phyloP scores from a whole-genome alignment of 1,140 invertebrate species.

The Hycleus cichorii region DNA sequence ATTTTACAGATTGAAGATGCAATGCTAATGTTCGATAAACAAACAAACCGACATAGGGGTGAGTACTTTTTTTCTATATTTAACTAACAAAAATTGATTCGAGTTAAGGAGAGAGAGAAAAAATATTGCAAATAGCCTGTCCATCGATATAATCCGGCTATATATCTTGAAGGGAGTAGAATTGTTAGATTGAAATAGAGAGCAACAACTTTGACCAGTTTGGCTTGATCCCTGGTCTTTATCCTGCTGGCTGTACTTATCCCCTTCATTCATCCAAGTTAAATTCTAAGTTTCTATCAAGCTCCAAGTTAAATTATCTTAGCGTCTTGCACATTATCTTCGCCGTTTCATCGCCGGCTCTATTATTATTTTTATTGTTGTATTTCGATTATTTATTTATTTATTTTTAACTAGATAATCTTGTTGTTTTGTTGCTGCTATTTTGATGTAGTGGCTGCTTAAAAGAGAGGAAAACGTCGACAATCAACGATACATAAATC shows the following conservation, averaged over 20 bases:
- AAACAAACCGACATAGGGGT: constrained; percentile 99
- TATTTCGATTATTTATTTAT: too few relatives aligned
- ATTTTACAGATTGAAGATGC: constrained; percentile 96
- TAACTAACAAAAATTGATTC: too few relatives aligned
- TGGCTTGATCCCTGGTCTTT: constrained; percentile 9
- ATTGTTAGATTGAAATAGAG: constrained; percentile 20
- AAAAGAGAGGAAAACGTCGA: constrained; percentile 1
- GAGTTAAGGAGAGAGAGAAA: too few relatives aligned
- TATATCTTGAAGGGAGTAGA: constrained; percentile 10
- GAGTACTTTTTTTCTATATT: constrained; percentile 46
- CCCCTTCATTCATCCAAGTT: constrained; percentile 19
- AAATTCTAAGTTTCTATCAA: constrained; percentile 4
- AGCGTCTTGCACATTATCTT: constrained; percentile 5
- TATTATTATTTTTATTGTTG: too few relatives aligned
- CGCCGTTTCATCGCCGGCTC: background rate
- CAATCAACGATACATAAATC: constrained; percentile 17
- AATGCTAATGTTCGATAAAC: constrained; percentile 99
- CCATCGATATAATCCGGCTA: constrained; percentile 13
- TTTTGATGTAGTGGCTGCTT: too few relatives aligned
- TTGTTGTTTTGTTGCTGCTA: too few relatives aligned
- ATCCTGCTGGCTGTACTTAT: constrained; percentile 18
- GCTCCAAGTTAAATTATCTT: constrained; percentile 11
- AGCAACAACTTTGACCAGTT: constrained; percentile 18
- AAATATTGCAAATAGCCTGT: too few relatives aligned
- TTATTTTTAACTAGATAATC: too few relatives aligned